These are phyloP conservation scores for Tipula unca DNA, from an alignment of 2,888 invertebrate species.

Conservation along the genomic window DNA sequence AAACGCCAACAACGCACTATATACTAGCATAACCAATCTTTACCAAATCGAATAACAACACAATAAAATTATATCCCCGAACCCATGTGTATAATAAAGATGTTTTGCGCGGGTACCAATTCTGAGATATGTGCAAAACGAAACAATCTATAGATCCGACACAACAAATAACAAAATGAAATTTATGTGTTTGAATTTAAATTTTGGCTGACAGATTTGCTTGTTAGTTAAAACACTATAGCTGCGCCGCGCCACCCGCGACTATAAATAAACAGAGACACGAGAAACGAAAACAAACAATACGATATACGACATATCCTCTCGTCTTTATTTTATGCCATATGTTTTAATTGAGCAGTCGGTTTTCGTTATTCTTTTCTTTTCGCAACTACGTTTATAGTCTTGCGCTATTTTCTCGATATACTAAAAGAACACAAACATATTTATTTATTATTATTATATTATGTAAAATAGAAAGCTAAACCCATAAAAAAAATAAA, in stretches of 20 bases:
- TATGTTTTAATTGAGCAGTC: neutral
- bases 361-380: neutral
- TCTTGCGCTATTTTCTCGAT: neutral
- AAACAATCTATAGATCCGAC: neutral
- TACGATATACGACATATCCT: neutral
- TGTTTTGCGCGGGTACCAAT: neutral
- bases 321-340: neutral
- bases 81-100: too few relatives aligned
- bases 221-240: neutral
- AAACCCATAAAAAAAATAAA: neutral
- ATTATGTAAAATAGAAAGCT: neutral
- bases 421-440: neutral
- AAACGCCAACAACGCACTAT: neutral
- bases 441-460: neutral
- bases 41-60: neutral
- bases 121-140: neutral
- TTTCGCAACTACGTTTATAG: neutral
- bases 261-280: neutral
- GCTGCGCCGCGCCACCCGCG: neutral
- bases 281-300: neutral
- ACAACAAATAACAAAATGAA: neutral
- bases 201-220: neutral
- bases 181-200: neutral
- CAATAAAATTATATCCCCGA: neutral
- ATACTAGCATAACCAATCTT: neutral